Conservation (phyloP, 2,797 vertebrate species). For the Hyperoplus lanceolatus region DNA sequence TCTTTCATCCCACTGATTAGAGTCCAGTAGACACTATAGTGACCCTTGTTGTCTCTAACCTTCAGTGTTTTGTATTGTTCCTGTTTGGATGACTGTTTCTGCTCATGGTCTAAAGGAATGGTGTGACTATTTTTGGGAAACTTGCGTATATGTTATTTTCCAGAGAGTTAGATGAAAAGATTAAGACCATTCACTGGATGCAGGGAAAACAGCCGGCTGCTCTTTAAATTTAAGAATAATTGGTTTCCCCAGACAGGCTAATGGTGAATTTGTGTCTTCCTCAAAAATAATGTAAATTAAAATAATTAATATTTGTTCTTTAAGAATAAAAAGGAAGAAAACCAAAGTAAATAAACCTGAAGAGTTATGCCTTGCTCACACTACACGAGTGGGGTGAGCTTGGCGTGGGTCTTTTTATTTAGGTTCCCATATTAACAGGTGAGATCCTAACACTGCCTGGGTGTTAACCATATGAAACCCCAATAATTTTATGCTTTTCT, state of each 20-base stretch:
- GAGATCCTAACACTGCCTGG: too few relatives aligned
- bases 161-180: not conserved
- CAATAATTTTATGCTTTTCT: too few relatives aligned
- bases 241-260: not conserved
- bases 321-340: not conserved
- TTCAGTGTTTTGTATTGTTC: conserved; percentile 56
- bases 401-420: too few relatives aligned
- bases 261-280: not conserved
- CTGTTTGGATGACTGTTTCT: conserved; percentile 53
- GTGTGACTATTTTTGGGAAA: conserved; percentile 32
- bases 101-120: conserved; percentile 45
- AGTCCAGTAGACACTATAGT: conserved; percentile 28
- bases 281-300: not conserved
- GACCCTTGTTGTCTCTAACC: conserved; percentile 53
- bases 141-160: not conserved
- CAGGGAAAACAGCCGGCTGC: too few relatives aligned
- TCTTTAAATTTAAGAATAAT: not conserved
- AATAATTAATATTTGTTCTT: not conserved
- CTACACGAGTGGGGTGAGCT: too few relatives aligned
- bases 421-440: too few relatives aligned
- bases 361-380: too few relatives aligned
- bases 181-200: not conserved
- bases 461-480: too few relatives aligned
- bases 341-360: too few relatives aligned
- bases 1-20: conserved; percentile 65